phyloP scores from a whole-genome alignment of 2,888 invertebrate species.

The Allolobophora icterica region DNA sequence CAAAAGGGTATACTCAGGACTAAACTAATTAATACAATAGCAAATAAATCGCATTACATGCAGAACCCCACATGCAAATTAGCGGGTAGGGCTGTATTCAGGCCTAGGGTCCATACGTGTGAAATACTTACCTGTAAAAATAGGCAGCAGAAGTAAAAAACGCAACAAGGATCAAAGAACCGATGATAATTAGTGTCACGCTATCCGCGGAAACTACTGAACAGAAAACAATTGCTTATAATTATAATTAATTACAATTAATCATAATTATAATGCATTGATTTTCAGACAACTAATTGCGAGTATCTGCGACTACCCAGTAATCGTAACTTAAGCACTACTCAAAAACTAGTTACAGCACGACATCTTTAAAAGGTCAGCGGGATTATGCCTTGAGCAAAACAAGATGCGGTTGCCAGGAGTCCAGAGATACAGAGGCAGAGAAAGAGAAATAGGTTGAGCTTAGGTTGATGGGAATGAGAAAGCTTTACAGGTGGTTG shows the following conservation, averaged over 20 bases:
- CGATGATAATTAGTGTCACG: background rate
- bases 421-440: too few relatives aligned
- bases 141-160: background rate
- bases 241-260: background rate
- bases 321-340: background rate
- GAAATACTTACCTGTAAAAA: background rate
- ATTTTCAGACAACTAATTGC: background rate
- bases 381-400: too few relatives aligned
- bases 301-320: background rate
- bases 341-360: too few relatives aligned
- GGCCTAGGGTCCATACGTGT: background rate
- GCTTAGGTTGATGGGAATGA: too few relatives aligned
- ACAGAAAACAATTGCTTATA: background rate
- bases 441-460: too few relatives aligned
- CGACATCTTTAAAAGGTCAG: too few relatives aligned
- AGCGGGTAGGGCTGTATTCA: background rate
- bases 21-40: too few relatives aligned
- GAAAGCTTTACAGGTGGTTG: too few relatives aligned
- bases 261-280: background rate
- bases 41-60: background rate
- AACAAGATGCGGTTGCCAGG: too few relatives aligned
- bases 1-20: too few relatives aligned
- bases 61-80: background rate
- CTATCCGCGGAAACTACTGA: background rate
- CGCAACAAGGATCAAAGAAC: background rate